Evolutionary conservation across 2,113 vertebrate genomes (phyloP).

Genomic region (Podarcis muralis): DNA sequence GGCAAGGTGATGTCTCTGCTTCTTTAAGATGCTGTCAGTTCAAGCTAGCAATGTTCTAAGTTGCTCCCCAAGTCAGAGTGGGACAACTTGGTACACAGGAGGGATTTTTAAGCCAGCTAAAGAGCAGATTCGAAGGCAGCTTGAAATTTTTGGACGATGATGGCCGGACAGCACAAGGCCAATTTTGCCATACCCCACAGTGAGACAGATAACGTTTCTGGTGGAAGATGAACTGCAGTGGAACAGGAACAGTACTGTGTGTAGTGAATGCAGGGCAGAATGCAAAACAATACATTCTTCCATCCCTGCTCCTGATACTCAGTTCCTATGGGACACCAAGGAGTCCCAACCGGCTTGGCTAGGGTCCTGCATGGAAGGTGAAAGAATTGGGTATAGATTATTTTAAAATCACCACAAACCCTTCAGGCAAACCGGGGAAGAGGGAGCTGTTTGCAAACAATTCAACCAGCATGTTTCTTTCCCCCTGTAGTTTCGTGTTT

Average conservation of each 20-base stretch:
- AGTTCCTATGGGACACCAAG: background rate
- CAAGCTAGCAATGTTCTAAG: background rate
- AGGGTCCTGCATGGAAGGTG: background rate
- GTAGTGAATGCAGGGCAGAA: too few species aligned
- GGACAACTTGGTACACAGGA: background rate
- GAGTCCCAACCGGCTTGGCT: background rate
- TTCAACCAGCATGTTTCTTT: background rate
- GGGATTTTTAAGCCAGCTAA: background rate
- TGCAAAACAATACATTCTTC: too few species aligned
- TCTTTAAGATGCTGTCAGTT: background rate
- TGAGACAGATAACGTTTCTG: too few species aligned
- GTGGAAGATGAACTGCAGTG: too few species aligned
- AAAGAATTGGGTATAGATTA: background rate
- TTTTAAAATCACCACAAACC: conserved; percentile 35
- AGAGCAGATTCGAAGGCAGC: background rate
- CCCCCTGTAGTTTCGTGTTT: conserved; percentile 41
- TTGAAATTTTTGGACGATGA: background rate
- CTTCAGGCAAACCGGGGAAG: conserved; percentile 9
- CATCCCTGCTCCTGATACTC: too few species aligned
- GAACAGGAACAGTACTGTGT: too few species aligned
- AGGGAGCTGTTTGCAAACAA: conserved; percentile 11
- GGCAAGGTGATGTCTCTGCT: too few species aligned
- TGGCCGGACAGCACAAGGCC: background rate
- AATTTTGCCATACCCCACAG: too few species aligned
- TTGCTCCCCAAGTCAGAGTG: background rate